These are phyloP conservation scores for Cheumatopsyche charites DNA, from an alignment of 1,140 invertebrate species.

Conservation along the genomic window DNA sequence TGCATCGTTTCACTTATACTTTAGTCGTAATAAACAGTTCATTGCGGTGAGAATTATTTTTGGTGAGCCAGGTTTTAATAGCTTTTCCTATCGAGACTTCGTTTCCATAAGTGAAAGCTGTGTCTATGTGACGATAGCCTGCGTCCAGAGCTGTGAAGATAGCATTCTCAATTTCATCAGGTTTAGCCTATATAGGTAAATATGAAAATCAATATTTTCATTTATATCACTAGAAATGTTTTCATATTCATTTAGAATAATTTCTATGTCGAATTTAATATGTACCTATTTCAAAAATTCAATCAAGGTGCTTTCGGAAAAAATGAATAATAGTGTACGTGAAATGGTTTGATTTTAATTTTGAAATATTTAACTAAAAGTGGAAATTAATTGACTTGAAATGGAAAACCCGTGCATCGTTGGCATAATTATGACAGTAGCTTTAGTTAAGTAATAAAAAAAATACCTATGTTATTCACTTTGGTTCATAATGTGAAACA, in stretches of 20 bases:
- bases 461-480: too few relatives aligned
- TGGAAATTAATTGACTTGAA: neutral
- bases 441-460: too few relatives aligned
- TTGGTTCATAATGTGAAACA: too few relatives aligned
- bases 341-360: too few relatives aligned
- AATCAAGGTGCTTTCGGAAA: too few relatives aligned
- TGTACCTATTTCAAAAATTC: too few relatives aligned
- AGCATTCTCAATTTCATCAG: constrained; percentile 72
- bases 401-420: too few relatives aligned
- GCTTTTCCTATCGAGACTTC: constrained; percentile 79
- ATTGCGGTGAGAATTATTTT: constrained; percentile 72
- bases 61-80: constrained; percentile 73
- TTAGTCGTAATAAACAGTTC: constrained; percentile 86
- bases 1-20: constrained; percentile 55
- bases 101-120: constrained; percentile 82
- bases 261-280: neutral
- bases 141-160: constrained; percentile 67
- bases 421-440: too few relatives aligned
- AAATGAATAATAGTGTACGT: too few relatives aligned
- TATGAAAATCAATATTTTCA: constrained; percentile 2
- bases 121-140: constrained; percentile 82
- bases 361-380: too few relatives aligned
- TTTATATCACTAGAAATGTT: neutral
- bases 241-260: neutral
- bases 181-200: constrained; percentile 62